Percentiles rank a stretch among this genome's conserved stretches.
These are phyloP conservation scores for Coenonympha glycerion DNA, from an alignment of 2,888 invertebrate species.

Conservation along the genomic window DNA sequence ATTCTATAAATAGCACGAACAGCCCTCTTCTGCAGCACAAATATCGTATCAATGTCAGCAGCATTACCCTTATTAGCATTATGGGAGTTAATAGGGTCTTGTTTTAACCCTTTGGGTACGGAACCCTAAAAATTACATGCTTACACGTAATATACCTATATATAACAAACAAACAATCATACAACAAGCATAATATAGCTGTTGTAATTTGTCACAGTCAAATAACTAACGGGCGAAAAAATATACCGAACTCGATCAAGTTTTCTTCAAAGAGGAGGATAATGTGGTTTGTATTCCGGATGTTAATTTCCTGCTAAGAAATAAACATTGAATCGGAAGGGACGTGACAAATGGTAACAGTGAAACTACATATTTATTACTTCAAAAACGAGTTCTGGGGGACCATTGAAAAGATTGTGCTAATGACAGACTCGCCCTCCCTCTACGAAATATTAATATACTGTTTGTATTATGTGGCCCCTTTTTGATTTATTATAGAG, in stretches of 20 bases:
- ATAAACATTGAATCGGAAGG: constrained; percentile 38
- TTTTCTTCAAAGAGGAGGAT: background rate
- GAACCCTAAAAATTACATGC: too few species aligned
- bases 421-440: constrained; percentile 16
- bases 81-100: too few species aligned
- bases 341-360: constrained; percentile 40
- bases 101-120: too few species aligned
- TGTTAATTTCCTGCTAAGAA: constrained; percentile 29
- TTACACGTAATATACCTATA: too few species aligned
- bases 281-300: constrained; percentile 9
- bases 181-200: too few species aligned
- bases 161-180: background rate
- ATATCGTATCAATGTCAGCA: too few species aligned
- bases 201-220: background rate
- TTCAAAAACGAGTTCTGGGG: constrained; percentile 36
- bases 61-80: too few species aligned
- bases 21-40: too few species aligned
- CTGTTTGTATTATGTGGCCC: constrained; percentile 17
- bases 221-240: background rate
- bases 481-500: constrained; percentile 13
- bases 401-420: constrained; percentile 19
- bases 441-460: constrained; percentile 9
- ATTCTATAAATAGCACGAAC: too few species aligned
- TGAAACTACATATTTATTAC: constrained; percentile 38
- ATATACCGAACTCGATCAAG: background rate